Percentiles rank a stretch among this genome's conserved stretches.
phyloP scores from a whole-genome alignment of 2,797 vertebrate genomes.

The Pantherophis alleghaniensis region DNA sequence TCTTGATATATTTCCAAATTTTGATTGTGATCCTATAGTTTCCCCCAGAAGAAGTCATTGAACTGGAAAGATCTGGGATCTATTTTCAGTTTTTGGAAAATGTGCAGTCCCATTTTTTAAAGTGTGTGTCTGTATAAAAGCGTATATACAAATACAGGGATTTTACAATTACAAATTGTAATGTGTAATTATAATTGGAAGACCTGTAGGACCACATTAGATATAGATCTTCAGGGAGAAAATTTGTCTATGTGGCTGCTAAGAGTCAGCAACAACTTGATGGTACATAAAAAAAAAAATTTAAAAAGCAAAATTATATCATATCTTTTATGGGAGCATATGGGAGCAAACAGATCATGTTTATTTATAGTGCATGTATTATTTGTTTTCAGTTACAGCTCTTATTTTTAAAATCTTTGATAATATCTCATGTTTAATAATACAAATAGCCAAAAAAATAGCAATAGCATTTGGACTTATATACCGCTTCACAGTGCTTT shows the following conservation, averaged over 20 bases:
- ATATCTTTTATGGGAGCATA: neutral
- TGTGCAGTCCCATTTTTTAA: neutral
- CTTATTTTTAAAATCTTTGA: neutral
- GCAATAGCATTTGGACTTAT: no score
- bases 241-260: neutral
- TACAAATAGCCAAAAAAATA: neutral
- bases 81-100: neutral
- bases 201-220: neutral
- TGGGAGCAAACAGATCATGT: neutral
- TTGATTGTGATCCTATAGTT: neutral
- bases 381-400: neutral
- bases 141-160: neutral
- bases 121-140: neutral
- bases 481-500: no score
- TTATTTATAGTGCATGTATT: neutral
- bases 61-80: neutral
- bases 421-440: neutral
- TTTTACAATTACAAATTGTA: neutral
- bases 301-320: neutral
- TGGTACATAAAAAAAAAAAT: neutral
- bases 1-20: neutral
- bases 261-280: neutral
- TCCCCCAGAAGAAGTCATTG: neutral
- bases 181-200: neutral
- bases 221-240: neutral